Percentiles rank a stretch among this genome's conserved stretches.
These are phyloP conservation scores for Motacilla tschutschensis DNA, from an alignment of 2,113 vertebrate genomes.

Conservation along the genomic window DNA sequence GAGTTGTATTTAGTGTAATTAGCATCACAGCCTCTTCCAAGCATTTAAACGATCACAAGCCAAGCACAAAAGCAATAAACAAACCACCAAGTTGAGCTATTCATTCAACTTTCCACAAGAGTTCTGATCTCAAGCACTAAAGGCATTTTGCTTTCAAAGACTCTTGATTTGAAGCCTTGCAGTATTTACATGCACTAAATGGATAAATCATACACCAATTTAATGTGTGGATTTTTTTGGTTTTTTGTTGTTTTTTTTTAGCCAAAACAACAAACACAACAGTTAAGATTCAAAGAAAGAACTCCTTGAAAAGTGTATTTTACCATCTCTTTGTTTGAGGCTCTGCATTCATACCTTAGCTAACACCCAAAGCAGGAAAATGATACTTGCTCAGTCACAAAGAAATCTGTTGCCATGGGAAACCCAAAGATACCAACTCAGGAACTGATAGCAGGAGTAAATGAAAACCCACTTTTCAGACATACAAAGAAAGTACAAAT, in stretches of 20 bases:
- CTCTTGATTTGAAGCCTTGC: neutral
- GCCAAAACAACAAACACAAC: neutral
- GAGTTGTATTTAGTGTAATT: neutral
- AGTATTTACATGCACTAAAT: neutral
- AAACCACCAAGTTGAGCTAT: neutral
- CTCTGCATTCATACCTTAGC: neutral
- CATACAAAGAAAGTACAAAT: neutral
- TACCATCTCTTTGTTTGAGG: neutral
- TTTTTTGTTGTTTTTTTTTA: neutral
- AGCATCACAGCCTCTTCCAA: neutral
- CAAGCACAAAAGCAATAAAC: neutral
- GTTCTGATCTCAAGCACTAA: neutral
- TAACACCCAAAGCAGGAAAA: constrained; percentile 4
- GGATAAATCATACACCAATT: neutral
- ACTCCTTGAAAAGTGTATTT: neutral
- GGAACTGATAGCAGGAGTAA: neutral
- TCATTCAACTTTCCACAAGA: neutral
- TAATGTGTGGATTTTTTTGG: neutral
- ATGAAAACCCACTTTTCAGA: neutral
- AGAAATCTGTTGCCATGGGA: constrained; percentile 45
- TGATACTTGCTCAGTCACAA: neutral
- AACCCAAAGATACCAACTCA: neutral
- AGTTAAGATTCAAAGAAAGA: neutral
- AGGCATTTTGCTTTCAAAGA: neutral
- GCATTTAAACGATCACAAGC: neutral